Base-by-base conservation (phyloP, 2,113 vertebrate genomes). In the Phoxinus phoxinus region DNA sequence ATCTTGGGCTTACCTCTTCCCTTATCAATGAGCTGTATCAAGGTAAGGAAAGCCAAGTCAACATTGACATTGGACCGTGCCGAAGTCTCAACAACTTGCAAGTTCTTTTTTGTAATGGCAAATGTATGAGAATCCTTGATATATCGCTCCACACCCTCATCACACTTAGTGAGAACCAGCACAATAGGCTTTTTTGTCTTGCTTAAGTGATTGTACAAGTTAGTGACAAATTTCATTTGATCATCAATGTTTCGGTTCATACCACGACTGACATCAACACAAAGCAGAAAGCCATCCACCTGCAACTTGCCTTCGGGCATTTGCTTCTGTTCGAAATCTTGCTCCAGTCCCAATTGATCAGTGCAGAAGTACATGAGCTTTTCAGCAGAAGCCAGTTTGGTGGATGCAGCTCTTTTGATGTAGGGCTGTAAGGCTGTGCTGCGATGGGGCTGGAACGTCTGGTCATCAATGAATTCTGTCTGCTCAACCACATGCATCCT, bases 281-380 rank as follows among this genome's bases (percentile, higher is more conserved):
- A 98, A 0, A 99, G 96, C 4, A 99, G 92, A 89, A 99, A 99
- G 6, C 98, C 98, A 13, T 99, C 98, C 0, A 99, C 94, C 89
- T 97, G 94, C 63, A 99, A 93, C 89, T 99, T 99, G 6, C 98
- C 98, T 10, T 99, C 98, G 0, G 98, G 97, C 98, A 99, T 99
- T 92, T 99, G 98, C 84, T 99, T 99, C 91, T 99, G 98, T 90
- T 99, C 98, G 88, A 99, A 99, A 95, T 99, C 98, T 93, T 99
- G 98, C 87, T 99, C 98, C 92, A 99, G 89, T 1, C 98, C 98
- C 30, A 99, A 89, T 92, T 99, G 98, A 91, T 99, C 98, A 30
- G 98, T 99, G 92, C 98, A 99, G 91, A 99, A 99, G 90, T 99
- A 99, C 98, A 99, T 99, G 82, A 99, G 97, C 88, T 99, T 99